Percentiles rank a stretch among this genome's conserved stretches.
These are phyloP conservation scores for Theonella swinhoei DNA, from an alignment of 37 sponge, comb jelly and placozoan genomes.

Conservation along the genomic window DNA sequence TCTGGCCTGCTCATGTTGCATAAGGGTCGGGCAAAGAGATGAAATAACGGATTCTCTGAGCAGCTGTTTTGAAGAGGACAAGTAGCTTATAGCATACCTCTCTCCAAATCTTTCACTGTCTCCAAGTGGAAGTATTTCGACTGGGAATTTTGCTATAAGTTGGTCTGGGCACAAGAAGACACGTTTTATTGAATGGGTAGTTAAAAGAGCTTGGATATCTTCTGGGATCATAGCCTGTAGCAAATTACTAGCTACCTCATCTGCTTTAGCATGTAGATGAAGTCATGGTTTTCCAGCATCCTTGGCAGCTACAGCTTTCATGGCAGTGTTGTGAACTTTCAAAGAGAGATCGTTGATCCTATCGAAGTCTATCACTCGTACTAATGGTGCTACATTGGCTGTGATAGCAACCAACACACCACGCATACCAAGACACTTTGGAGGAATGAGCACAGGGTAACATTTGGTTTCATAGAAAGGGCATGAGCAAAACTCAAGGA, in stretches of 20 bases:
- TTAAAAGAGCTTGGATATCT: slow-evolving; percentile 8
- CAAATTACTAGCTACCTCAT: slow-evolving; percentile 9
- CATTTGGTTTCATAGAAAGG: slow-evolving; percentile 42
- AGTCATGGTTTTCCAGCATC: slow-evolving; percentile 29
- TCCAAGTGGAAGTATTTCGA: slow-evolving; percentile 23
- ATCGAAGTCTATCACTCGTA: slow-evolving; percentile 20
- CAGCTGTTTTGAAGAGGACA: slow-evolving; percentile 32
- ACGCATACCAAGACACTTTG: slow-evolving; percentile 7
- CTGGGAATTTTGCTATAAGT: slow-evolving; percentile 24
- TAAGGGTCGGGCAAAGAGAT: slow-evolving; percentile 5
- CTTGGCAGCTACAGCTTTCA: slow-evolving; percentile 45
- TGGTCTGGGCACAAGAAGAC: slow-evolving; percentile 30
- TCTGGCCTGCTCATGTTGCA: background rate
- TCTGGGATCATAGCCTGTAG: slow-evolving; percentile 21
- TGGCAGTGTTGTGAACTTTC: slow-evolving; percentile 4
- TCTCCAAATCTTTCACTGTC: slow-evolving; percentile 18
- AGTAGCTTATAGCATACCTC: slow-evolving; percentile 18
- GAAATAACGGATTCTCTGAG: slow-evolving; percentile 11
- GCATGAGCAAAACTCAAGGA: slow-evolving; percentile 15
- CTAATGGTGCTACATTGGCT: slow-evolving; percentile 1
- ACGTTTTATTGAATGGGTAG: slow-evolving; percentile 3
- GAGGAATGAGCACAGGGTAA: slow-evolving; percentile 44
- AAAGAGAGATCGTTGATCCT: slow-evolving; percentile 8
- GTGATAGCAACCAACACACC: slow-evolving; percentile 15
- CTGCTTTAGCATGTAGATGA: slow-evolving; percentile 12